phyloP scores from a whole-genome alignment of 1,140 invertebrate species.

The Euschistus heros region DNA sequence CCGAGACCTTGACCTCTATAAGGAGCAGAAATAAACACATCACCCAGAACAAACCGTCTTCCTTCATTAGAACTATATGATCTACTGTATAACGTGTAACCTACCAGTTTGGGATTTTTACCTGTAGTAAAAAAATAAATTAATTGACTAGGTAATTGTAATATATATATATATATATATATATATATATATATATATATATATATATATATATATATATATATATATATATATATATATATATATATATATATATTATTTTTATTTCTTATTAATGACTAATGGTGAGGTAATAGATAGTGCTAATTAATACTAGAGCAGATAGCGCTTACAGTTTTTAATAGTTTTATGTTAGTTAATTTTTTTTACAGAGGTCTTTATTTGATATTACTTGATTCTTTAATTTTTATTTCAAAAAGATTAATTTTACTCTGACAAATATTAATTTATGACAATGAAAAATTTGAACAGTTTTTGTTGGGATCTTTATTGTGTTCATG shows the following conservation, averaged over 20 bases:
- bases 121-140: too few species aligned
- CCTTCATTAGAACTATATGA: too few species aligned
- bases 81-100: too few species aligned
- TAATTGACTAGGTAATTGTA: neutral
- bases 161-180: neutral
- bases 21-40: too few species aligned
- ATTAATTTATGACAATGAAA: too few species aligned
- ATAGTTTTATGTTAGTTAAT: neutral
- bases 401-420: neutral
- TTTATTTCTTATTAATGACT: neutral
- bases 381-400: neutral
- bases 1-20: too few species aligned
- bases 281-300: neutral
- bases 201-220: neutral
- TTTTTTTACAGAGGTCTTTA: neutral
- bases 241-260: neutral
- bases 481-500: too few species aligned
- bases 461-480: too few species aligned
- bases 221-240: constrained; percentile 6
- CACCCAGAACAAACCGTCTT: too few species aligned
- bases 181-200: neutral
- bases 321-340: too few species aligned
- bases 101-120: too few species aligned
- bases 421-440: neutral
- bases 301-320: too few species aligned